Base-by-base conservation (phyloP, 2,797 vertebrate species). In the Galago senegalensis region DNA sequence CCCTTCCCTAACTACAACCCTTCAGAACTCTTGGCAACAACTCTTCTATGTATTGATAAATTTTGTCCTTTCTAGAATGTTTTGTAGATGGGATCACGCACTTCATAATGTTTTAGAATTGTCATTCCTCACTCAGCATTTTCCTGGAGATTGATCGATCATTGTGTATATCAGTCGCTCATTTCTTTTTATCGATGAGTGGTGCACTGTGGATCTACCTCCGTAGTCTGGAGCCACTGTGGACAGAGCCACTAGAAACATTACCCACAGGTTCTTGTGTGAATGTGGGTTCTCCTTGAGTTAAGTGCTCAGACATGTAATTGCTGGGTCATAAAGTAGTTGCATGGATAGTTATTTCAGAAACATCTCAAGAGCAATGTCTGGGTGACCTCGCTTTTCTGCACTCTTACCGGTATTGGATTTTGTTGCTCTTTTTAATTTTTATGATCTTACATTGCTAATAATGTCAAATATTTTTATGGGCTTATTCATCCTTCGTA, bases 381-480 rank as follows among this genome's bases (percentile, higher is more conserved):
- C n/a, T 14, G 13, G 31, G 10, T 21, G 34, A n/a, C 29, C 16
- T 0, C 2, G 27, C 37, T 76, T 89, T 29, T n/a, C 29, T 9
- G 3, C 21, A 31, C 77, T 61, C 25, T 61, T 83, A 43, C 18
- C 63, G 86, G 27, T 43, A 56, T n/a, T 87, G 58, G 43, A 7
- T 75, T 69, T 83, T 80, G 23, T 21, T 56, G 14, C 1, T n/a
- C 10, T 25, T 43, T 61, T 80, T 58, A 69, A 34, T 65, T 75
- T 84, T 73, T 49, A 56, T 67, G 73, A 89, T 90, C 49, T 94
- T 81, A 17, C 46, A 85, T 80, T 56, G 17, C 6, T 69, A 34
- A 81, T 81, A 73, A 82, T 14, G 37, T 67, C 10, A 53, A 49
- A 58, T 5, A 7, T 27, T 37, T 63, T 43, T 56, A 69, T 56